Conservation (phyloP, 2,113 vertebrate genomes). For the Poeciliopsis prolifica region DNA sequence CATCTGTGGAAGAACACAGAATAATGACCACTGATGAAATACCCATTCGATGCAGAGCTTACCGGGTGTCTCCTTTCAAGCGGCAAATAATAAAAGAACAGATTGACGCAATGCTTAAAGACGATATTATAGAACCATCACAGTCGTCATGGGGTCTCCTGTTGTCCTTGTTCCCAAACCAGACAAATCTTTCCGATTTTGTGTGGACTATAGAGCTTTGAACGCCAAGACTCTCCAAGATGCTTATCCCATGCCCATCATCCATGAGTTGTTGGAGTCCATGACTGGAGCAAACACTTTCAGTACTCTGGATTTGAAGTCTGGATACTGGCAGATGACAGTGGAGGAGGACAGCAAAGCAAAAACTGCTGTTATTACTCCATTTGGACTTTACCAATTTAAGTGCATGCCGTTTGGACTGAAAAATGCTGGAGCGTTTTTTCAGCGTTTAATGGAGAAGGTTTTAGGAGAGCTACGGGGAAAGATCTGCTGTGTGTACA, state of each 20-base stretch:
- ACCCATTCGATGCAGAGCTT: not conserved
- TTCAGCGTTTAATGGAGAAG: too few species aligned
- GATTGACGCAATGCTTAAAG: not conserved
- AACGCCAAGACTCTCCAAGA: not conserved
- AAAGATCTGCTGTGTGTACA: too few species aligned
- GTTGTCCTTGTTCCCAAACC: not conserved
- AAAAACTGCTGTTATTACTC: too few species aligned
- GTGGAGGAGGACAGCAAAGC: too few species aligned
- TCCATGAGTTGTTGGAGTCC: not conserved
- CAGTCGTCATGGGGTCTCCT: not conserved
- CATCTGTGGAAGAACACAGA: not conserved
- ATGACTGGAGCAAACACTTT: not conserved
- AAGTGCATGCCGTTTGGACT: too few species aligned
- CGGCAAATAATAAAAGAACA: not conserved
- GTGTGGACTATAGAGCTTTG: not conserved
- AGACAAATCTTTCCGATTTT: not conserved
- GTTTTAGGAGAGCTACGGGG: too few species aligned
- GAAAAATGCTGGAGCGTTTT: too few species aligned
- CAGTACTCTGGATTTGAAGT: not conserved
- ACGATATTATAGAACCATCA: not conserved
- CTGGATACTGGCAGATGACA: not conserved
- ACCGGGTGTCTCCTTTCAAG: not conserved
- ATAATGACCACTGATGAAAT: not conserved
- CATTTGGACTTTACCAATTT: too few species aligned
- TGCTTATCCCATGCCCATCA: not conserved